A percentile compares a stretch with the other conserved stretches of the same genome.
Evolutionary conservation across 2,888 invertebrate genomes (phyloP).

Genomic region (Drosophila planitibia): DNA sequence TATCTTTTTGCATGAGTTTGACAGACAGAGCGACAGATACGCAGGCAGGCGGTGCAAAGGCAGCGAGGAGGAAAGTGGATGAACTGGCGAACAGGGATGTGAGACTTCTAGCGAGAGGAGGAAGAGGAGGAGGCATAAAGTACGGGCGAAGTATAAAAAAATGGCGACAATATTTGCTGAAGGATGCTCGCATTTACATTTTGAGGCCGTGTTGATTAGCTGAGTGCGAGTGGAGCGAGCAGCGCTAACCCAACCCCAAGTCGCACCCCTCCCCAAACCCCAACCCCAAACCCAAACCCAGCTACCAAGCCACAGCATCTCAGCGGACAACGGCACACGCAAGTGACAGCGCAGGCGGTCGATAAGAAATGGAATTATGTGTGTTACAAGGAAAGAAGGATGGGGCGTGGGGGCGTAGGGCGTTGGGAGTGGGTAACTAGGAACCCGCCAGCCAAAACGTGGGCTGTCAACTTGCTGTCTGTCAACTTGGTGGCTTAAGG

Average conservation of each 20-base stretch:
- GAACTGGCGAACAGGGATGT: conserved; percentile 40
- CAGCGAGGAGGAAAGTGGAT: conserved; percentile 37
- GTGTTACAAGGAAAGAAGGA: conserved; percentile 6
- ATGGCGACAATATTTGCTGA: conserved; percentile 82
- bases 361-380: conserved; percentile 70
- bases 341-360: conserved; percentile 62
- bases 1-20: conserved; percentile 71
- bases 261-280: conserved; percentile 2
- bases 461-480: conserved; percentile 75
- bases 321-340: conserved; percentile 45
- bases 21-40: conserved; percentile 68
- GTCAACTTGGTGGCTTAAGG: conserved; percentile 70
- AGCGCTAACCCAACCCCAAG: conserved; percentile 6
- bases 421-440: conserved; percentile 8
- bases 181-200: conserved; percentile 79
- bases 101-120: background rate
- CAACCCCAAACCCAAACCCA: conserved; percentile 6
- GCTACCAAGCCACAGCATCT: conserved; percentile 26
- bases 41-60: conserved; percentile 18
- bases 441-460: conserved; percentile 41
- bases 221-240: conserved; percentile 55
- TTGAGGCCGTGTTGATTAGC: conserved; percentile 76
- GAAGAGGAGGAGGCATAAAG: background rate
- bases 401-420: background rate
- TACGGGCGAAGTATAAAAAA: conserved; percentile 52